These are phyloP conservation scores for Colius striatus DNA, from an alignment of 2,113 vertebrate genomes.

Conservation along the genomic window DNA sequence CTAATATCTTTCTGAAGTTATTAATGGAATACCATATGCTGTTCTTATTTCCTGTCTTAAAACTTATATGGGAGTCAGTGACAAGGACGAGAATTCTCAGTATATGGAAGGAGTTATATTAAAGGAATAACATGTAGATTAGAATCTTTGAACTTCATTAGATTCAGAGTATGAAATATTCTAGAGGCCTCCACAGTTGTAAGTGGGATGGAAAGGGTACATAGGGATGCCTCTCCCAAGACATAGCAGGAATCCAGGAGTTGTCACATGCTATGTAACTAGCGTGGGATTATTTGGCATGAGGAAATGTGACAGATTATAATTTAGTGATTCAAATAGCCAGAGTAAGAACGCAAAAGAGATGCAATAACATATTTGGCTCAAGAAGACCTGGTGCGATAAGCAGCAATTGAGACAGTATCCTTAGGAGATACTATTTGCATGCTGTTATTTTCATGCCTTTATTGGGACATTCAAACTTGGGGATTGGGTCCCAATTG, in stretches of 20 bases:
- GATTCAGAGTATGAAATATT: not conserved
- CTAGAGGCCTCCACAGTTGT: not conserved
- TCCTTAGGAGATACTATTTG: not conserved
- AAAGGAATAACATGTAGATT: not conserved
- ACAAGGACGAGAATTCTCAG: not conserved
- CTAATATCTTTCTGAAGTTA: not conserved
- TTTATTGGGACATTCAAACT: not conserved
- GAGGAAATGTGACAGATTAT: not conserved
- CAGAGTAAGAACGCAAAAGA: not conserved
- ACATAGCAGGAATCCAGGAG: not conserved
- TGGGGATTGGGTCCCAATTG: not conserved
- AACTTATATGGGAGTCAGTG: not conserved
- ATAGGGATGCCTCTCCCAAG: not conserved
- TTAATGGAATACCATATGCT: not conserved
- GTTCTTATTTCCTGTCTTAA: not conserved
- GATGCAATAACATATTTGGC: not conserved
- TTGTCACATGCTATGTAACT: accelerated
- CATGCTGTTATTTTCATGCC: not conserved
- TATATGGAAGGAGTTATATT: not conserved
- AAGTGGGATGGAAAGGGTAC: not conserved
- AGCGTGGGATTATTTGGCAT: not conserved
- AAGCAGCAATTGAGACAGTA: not conserved
- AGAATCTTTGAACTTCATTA: not conserved
- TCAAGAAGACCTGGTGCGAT: not conserved
- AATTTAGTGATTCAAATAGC: not conserved